Conservation (phyloP, 2,797 vertebrate species). For the Chrosomus eos region DNA sequence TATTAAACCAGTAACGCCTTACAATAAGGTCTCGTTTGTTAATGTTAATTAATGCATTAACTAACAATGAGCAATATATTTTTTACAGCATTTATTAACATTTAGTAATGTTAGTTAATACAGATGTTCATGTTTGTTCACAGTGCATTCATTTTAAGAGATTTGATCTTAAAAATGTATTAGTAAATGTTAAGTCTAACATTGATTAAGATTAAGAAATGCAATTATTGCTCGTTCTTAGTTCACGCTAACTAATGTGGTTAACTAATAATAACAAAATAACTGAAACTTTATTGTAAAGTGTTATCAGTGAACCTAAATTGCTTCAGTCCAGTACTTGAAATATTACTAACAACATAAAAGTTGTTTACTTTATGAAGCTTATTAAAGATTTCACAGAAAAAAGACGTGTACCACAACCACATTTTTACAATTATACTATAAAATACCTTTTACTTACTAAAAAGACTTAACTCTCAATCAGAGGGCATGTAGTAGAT, state of each 20-base stretch:
- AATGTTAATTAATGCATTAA: not conserved
- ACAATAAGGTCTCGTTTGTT: not conserved
- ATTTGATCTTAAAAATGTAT: not conserved
- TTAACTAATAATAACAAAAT: not conserved
- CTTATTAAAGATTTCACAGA: not conserved
- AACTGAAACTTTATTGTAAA: not conserved
- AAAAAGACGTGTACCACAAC: not conserved
- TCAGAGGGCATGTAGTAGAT: not conserved
- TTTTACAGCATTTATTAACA: not conserved
- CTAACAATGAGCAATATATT: not conserved
- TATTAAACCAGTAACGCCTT: not conserved
- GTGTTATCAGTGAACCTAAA: not conserved
- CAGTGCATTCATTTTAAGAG: not conserved
- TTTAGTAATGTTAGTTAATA: not conserved
- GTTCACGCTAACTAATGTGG: not conserved
- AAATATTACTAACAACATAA: too few species aligned
- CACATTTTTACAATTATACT: not conserved
- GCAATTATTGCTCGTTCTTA: too few species aligned
- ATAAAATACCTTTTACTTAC: not conserved
- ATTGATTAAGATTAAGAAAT: too few species aligned
- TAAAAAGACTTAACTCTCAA: not conserved
- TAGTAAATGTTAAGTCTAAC: too few species aligned
- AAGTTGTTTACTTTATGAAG: not conserved
- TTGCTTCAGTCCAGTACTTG: too few species aligned
- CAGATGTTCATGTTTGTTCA: not conserved